phyloP scores from a whole-genome alignment of 2,888 invertebrate genomes.

The Callosobruchus maculatus region DNA sequence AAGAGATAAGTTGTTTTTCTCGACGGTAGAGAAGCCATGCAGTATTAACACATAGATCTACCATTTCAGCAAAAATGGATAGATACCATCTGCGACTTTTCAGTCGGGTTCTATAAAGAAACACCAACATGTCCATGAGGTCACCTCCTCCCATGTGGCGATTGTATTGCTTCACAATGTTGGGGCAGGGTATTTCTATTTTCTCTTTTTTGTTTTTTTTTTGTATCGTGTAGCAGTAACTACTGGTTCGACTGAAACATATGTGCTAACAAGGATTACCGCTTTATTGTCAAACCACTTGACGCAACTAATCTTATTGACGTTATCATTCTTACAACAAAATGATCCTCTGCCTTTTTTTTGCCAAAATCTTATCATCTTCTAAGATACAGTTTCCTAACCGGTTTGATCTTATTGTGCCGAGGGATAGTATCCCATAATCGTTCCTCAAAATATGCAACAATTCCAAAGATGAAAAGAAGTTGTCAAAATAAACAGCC shows the following conservation, averaged over 20 bases:
- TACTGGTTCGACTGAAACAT: background rate
- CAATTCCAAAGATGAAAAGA: constrained; percentile 2
- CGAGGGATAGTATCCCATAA: constrained; percentile 4
- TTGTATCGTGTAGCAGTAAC: constrained; percentile 3
- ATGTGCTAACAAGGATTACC: background rate
- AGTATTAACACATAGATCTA: constrained; percentile 9
- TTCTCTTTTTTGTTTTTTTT: constrained; percentile 7
- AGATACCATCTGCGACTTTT: constrained; percentile 9
- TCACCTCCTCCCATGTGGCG: constrained; percentile 10
- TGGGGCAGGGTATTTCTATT: constrained; percentile 7
- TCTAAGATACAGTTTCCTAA: background rate
- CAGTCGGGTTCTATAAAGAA: constrained; percentile 7
- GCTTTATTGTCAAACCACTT: background rate
- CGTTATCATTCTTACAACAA: background rate
- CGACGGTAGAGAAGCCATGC: constrained; percentile 3
- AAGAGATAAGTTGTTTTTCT: too few relatives aligned
- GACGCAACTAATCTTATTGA: background rate
- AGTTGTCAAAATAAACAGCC: constrained; percentile 7
- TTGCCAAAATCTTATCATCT: background rate
- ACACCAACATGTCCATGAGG: constrained; percentile 6
- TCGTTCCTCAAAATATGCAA: background rate
- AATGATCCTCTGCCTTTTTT: constrained; percentile 1
- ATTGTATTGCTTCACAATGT: constrained; percentile 10
- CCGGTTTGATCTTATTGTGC: constrained; percentile 2
- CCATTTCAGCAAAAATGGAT: constrained; percentile 2